Percentiles rank a stretch among this genome's conserved stretches.
phyloP scores from a whole-genome alignment of 35 echinoderm and acorn worm species.

The Apostichopus californicus region DNA sequence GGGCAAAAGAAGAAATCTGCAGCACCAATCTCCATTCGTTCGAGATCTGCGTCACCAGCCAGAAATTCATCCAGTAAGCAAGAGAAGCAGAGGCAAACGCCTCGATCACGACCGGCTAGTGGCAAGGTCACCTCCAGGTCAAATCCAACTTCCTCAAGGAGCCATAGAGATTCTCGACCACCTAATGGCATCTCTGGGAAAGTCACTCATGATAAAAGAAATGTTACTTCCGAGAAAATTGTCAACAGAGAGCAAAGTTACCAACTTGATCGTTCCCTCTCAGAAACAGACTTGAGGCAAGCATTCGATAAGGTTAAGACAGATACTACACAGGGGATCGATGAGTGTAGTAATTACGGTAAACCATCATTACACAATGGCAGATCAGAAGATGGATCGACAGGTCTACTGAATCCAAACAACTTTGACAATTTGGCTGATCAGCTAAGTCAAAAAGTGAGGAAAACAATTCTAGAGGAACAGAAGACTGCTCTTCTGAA shows the following conservation, averaged over 20 bases:
- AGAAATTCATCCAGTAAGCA: neutral
- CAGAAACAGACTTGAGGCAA: constrained; percentile 1
- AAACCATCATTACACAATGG: neutral
- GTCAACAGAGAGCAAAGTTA: neutral
- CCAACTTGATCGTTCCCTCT: constrained; percentile 16
- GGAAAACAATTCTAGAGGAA: constrained; percentile 48
- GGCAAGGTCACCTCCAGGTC: neutral
- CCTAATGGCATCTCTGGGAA: neutral
- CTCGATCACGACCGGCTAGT: neutral
- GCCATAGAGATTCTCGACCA: neutral
- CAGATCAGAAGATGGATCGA: neutral
- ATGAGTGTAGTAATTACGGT: neutral
- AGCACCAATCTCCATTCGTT: constrained; percentile 1
- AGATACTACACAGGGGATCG: neutral
- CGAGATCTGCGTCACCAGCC: constrained; percentile 66
- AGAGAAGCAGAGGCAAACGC: neutral
- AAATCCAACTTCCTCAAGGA: constrained; percentile 37
- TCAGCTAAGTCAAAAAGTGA: constrained; percentile 66
- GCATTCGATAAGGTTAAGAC: neutral
- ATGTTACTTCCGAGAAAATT: constrained; percentile 26
- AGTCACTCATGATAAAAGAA: neutral
- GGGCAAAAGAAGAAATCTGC: constrained; percentile 44
- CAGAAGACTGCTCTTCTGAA: constrained; percentile 48
- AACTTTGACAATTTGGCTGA: constrained; percentile 71
- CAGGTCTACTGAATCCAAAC: constrained; percentile 50